Conservation (phyloP, 1,140 invertebrate genomes). For the Sitophilus oryzae region DNA sequence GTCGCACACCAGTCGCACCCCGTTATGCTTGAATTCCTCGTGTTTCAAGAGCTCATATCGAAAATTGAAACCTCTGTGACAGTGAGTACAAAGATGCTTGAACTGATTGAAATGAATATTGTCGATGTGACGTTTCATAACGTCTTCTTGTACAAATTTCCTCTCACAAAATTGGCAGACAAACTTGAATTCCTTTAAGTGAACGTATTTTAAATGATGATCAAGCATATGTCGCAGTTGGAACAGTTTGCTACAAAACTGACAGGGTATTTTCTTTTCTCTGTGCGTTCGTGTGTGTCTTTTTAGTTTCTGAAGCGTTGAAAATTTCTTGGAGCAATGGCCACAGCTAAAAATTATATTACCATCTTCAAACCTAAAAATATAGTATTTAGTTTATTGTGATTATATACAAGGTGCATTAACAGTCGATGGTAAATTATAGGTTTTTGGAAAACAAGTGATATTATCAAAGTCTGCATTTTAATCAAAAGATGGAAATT, state of each 20-base stretch:
- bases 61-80: slow-evolving; percentile 15
- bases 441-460: too few species aligned
- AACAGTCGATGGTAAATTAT: too few species aligned
- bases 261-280: slow-evolving; percentile 12
- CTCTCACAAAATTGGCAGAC: slow-evolving; percentile 13
- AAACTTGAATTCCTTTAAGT: slow-evolving; percentile 18
- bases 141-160: slow-evolving; percentile 12
- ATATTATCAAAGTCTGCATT: too few species aligned
- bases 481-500: too few species aligned
- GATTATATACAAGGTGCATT: too few species aligned
- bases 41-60: slow-evolving; percentile 10
- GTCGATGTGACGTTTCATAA: slow-evolving; percentile 11
- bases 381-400: background rate
- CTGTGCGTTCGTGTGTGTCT: slow-evolving; percentile 10
- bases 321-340: slow-evolving; percentile 8
- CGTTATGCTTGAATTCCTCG: slow-evolving; percentile 14
- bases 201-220: slow-evolving; percentile 12
- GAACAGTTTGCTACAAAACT: slow-evolving; percentile 10
- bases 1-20: slow-evolving; percentile 19
- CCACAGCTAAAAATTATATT: slow-evolving; percentile 6
- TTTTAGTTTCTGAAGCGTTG: slow-evolving; percentile 2
- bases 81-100: slow-evolving; percentile 7
- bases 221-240: slow-evolving; percentile 10
- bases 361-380: background rate
- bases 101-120: slow-evolving; percentile 22